phyloP scores from a whole-genome alignment of 2,888 invertebrate species.

The Nephrotoma flavescens region DNA sequence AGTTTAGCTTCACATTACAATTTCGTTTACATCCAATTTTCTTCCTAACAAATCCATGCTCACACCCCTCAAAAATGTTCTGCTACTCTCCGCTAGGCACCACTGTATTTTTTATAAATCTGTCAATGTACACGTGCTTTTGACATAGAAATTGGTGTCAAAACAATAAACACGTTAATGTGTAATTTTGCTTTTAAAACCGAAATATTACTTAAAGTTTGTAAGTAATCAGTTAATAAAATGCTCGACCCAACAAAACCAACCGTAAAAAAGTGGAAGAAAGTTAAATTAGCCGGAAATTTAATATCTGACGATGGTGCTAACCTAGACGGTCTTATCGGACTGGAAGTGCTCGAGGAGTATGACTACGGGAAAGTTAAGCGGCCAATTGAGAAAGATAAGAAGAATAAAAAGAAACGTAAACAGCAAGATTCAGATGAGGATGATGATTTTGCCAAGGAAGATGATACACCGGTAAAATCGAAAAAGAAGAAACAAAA shows the following conservation, averaged over 20 bases:
- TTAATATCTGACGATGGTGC: slow-evolving; percentile 29
- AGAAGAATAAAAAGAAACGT: slow-evolving; percentile 1
- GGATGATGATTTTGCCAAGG: background rate
- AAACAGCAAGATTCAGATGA: background rate
- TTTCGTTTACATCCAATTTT: no score
- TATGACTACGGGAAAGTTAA: slow-evolving; percentile 36
- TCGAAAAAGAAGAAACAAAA: slow-evolving; percentile 7
- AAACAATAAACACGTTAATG: background rate
- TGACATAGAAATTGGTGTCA: background rate
- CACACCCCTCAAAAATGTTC: background rate
- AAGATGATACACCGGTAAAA: slow-evolving; percentile 13
- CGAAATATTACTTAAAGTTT: background rate
- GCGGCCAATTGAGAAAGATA: slow-evolving; percentile 19
- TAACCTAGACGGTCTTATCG: slow-evolving; percentile 52
- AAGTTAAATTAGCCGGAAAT: slow-evolving; percentile 45
- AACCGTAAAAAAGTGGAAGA: slow-evolving; percentile 39
- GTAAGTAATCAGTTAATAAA: background rate
- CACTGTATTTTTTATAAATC: background rate
- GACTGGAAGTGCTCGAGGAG: slow-evolving; percentile 60
- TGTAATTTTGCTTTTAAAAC: background rate
- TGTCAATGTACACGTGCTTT: background rate
- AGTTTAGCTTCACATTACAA: no score
- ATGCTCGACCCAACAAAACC: background rate
- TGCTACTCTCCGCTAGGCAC: background rate
- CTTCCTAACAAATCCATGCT: background rate